phyloP scores from a whole-genome alignment of 1,140 invertebrate species.

The Drosophila mauritiana region DNA sequence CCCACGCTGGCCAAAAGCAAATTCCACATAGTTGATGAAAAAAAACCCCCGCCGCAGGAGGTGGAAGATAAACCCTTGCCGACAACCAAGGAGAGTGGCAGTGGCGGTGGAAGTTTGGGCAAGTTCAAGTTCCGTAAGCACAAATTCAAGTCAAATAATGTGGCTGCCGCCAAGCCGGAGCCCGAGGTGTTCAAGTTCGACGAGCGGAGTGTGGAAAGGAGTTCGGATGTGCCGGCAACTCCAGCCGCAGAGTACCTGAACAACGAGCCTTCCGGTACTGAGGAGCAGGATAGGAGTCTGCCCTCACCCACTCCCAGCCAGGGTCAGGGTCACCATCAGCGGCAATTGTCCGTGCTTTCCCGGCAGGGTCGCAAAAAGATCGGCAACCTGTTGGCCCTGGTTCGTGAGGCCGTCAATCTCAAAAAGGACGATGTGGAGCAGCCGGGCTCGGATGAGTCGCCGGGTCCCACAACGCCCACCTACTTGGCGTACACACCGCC shows the following conservation, averaged over 20 bases:
- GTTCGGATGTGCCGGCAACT: conserved; percentile 29
- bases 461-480: conserved; percentile 60
- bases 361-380: conserved; percentile 81
- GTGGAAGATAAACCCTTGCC: conserved; percentile 35
- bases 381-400: conserved; percentile 74
- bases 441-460: conserved; percentile 58
- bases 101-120: conserved; percentile 47
- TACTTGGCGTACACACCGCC: conserved; percentile 67
- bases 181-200: conserved; percentile 81
- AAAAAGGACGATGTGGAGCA: conserved; percentile 70
- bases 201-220: conserved; percentile 59
- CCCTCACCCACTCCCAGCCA: conserved; percentile 71
- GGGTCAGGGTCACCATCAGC: conserved; percentile 58
- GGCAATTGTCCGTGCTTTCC: conserved; percentile 71
- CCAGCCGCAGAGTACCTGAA: conserved; percentile 30
- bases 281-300: conserved; percentile 23
- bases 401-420: conserved; percentile 74
- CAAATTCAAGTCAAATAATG: conserved; percentile 53
- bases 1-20: conserved; percentile 52
- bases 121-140: conserved; percentile 76
- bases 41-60: conserved; percentile 49
- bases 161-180: conserved; percentile 47
- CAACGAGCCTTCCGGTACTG: conserved; percentile 26
- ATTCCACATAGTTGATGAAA: conserved; percentile 74
- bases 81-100: conserved; percentile 7